Conservation (phyloP, 2,113 vertebrate genomes). For the Dromiciops gliroides region DNA sequence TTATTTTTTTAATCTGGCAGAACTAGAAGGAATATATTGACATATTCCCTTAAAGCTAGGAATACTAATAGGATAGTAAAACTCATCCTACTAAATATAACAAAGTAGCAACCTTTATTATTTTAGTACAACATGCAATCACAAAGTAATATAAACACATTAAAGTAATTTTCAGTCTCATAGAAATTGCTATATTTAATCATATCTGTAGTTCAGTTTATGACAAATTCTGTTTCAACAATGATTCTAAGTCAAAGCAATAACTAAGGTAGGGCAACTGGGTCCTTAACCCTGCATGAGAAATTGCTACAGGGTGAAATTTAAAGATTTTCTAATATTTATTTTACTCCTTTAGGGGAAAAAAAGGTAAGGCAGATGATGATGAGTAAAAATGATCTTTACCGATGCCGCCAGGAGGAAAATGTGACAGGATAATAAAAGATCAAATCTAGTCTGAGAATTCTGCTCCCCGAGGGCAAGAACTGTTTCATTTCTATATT, state of each 20-base stretch:
- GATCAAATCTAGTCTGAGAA: not conserved
- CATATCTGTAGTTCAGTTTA: not conserved
- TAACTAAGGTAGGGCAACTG: not conserved
- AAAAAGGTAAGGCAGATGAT: not conserved
- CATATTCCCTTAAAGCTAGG: not conserved
- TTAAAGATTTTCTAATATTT: not conserved
- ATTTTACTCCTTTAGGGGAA: not conserved
- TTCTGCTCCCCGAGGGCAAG: not conserved
- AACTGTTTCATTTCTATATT: not conserved
- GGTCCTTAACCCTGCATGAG: not conserved
- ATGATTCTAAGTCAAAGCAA: not conserved
- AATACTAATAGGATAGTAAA: not conserved
- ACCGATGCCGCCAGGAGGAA: not conserved
- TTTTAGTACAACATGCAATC: not conserved
- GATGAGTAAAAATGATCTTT: no score
- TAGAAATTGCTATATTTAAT: not conserved
- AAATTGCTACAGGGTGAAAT: not conserved
- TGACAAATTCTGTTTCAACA: not conserved
- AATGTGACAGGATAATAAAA: not conserved
- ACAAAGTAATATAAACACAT: not conserved
- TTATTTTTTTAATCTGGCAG: not conserved
- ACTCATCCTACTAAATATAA: not conserved
- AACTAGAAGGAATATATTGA: not conserved
- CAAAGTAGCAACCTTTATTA: not conserved
- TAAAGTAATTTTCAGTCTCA: not conserved